Base-by-base conservation (phyloP, 2,888 invertebrate species). In the Oasisia sp. region DNA sequence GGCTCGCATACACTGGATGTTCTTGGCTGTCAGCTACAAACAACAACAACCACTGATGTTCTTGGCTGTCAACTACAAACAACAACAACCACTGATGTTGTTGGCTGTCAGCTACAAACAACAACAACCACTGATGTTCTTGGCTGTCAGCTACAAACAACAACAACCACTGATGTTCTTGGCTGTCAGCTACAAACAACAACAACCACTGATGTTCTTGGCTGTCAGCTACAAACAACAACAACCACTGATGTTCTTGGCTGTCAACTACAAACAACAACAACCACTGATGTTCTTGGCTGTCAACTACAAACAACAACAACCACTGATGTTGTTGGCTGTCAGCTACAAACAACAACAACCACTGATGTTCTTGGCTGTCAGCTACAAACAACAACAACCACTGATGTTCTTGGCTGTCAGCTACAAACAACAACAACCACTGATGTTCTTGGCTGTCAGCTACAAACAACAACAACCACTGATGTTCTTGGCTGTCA, bases 401-500 rank as follows among this genome's bases (percentile, higher is more conserved):
- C n/a, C n/a, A n/a, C n/a, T n/a, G 92, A 99, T 97, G 97, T 99
- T 99, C 95, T 99, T 99, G 0, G 99, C 98, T 4, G 99, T 99
- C 95, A 99, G 97, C 97, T 97, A 94, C 90, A 90, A 90, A n/a
- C 90, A 90, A 44, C 90, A n/a, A 90, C n/a, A n/a, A n/a, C n/a
- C n/a, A n/a, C n/a, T n/a, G 92, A 99, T 97, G 97, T 99, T 99
- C 95, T 99, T 99, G 0, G 99, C 98, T 4, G 99, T 99, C 95
- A 99, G 97, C 97, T 97, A 94, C 90, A 90, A 90, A n/a, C 90
- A 90, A 44, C 90, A n/a, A 90, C n/a, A n/a, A n/a, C n/a, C n/a
- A n/a, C n/a, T n/a, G 92, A 99, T 97, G 97, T 99, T 99, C 95
- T 99, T 99, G 0, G 99, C 98, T 4, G 99, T 99, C 95, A 99